Conservation (phyloP, 2,113 vertebrate genomes). For the Urocolius indicus region DNA sequence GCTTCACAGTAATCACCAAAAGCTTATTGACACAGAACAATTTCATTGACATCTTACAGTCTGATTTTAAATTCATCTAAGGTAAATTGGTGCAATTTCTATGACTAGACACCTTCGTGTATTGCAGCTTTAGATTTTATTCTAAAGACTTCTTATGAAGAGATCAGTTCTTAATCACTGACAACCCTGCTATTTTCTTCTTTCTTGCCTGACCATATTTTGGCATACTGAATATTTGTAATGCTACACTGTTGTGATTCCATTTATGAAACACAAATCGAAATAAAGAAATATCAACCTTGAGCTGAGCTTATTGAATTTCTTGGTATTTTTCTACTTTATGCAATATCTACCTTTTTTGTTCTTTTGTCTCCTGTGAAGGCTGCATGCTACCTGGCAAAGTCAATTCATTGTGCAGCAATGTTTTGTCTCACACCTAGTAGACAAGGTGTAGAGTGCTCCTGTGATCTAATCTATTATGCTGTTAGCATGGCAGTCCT, state of each 20-base stretch:
- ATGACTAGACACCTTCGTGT: not conserved
- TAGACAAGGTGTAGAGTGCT: not conserved
- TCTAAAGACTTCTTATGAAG: not conserved
- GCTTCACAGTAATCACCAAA: not conserved
- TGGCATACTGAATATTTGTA: not conserved
- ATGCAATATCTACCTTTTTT: not conserved
- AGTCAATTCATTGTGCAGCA: not conserved
- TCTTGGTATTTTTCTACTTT: not conserved
- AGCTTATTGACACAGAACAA: not conserved
- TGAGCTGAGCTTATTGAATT: not conserved
- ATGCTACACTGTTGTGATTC: not conserved
- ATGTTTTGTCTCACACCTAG: not conserved
- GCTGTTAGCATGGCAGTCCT: constrained; percentile 8
- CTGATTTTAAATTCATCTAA: not conserved
- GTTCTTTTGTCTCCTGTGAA: not conserved
- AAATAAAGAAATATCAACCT: not conserved
- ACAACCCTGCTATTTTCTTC: not conserved
- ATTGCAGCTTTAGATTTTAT: not conserved
- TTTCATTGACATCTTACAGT: not conserved
- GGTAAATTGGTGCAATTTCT: not conserved
- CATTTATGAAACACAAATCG: not conserved
- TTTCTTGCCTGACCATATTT: not conserved
- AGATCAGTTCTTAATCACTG: not conserved
- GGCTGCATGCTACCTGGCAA: not conserved
- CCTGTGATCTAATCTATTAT: constrained; percentile 17